Conservation (phyloP, 2,113 vertebrate species). For the Erythrolamprus reginae region DNA sequence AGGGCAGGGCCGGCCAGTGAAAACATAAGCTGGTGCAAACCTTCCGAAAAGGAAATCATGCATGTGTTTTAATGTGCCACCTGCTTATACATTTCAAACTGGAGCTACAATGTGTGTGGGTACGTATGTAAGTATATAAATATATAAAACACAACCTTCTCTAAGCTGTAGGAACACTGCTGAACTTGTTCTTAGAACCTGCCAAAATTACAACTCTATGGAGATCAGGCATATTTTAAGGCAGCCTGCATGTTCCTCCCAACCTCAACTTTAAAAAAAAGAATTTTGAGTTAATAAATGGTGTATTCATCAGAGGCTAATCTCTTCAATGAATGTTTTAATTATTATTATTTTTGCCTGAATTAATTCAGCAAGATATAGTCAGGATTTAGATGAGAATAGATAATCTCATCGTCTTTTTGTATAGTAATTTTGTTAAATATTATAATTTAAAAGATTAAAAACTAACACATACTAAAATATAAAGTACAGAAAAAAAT, state of each 20-base stretch:
- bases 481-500: background rate
- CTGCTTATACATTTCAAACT: constrained; percentile 50
- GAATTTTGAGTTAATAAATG: constrained; percentile 51
- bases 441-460: background rate
- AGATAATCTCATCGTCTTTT: background rate
- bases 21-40: constrained; percentile 54
- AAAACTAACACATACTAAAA: background rate
- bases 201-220: constrained; percentile 50
- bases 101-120: constrained; percentile 28
- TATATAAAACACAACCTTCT: constrained; percentile 60
- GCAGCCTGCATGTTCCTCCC: constrained; percentile 11
- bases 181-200: constrained; percentile 60
- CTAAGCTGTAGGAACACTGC: constrained; percentile 67
- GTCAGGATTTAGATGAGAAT: background rate
- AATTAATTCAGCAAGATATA: background rate
- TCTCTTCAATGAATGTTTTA: constrained; percentile 53
- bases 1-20: constrained; percentile 39
- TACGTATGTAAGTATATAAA: constrained; percentile 28
- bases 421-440: background rate
- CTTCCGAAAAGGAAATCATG: constrained; percentile 41
- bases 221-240: constrained; percentile 44
- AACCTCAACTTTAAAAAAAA: background rate
- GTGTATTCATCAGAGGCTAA: constrained; percentile 58
- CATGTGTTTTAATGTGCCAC: constrained; percentile 57
- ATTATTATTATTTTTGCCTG: background rate